Evolutionary conservation across 1,140 invertebrate species (phyloP).

Genomic region (Bathynomus jamesi): DNA sequence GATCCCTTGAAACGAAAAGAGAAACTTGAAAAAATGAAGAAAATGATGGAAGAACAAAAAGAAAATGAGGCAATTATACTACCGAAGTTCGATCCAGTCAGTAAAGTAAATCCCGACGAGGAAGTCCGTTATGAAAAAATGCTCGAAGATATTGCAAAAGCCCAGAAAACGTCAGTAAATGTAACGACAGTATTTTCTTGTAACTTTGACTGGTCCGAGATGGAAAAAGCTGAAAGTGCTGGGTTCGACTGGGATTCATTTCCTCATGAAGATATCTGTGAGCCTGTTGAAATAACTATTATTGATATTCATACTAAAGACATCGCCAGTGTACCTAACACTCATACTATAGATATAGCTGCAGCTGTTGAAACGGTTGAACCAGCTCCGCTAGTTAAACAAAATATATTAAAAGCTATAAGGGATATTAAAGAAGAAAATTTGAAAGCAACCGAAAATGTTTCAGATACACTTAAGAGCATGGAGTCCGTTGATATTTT

Average conservation of each 20-base stretch:
- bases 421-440: constrained; percentile 14
- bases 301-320: constrained; percentile 10
- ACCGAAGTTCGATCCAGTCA: constrained; percentile 19
- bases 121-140: constrained; percentile 31
- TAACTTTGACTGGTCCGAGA: too few relatives aligned
- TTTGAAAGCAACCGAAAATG: constrained; percentile 25
- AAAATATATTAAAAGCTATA: constrained; percentile 17
- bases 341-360: constrained; percentile 24
- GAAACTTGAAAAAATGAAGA: constrained; percentile 45
- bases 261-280: constrained; percentile 27
- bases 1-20: constrained; percentile 33
- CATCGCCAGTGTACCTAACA: constrained; percentile 7
- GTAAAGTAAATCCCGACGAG: constrained; percentile 19
- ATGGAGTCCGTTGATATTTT: constrained; percentile 13
- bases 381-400: constrained; percentile 20
- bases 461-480: constrained; percentile 17
- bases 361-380: constrained; percentile 25
- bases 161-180: constrained; percentile 18
- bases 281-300: constrained; percentile 24
- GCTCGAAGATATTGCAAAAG: constrained; percentile 23
- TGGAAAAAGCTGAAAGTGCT: constrained; percentile 19
- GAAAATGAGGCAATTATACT: constrained; percentile 29
- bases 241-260: constrained; percentile 34
- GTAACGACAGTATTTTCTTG: constrained; percentile 5
- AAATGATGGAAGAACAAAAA: constrained; percentile 24